A percentile compares a stretch with the other conserved stretches of the same genome.
These are phyloP conservation scores for Apis florea DNA, from an alignment of 1,140 invertebrate genomes.

Conservation along the genomic window DNA sequence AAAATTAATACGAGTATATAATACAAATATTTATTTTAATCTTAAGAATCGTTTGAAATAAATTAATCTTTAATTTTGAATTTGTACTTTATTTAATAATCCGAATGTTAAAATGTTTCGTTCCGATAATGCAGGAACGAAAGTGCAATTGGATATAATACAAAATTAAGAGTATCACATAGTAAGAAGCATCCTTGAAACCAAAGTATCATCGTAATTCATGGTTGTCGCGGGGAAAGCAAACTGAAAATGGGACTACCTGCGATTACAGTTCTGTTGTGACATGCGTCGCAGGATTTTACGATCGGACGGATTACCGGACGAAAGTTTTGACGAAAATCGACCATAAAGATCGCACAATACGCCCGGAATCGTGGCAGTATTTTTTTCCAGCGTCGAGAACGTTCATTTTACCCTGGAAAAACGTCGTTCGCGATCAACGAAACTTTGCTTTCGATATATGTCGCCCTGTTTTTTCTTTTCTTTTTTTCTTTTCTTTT, in stretches of 20 bases:
- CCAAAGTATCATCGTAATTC: background rate
- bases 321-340: slow-evolving; percentile 41
- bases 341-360: slow-evolving; percentile 30
- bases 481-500: background rate
- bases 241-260: slow-evolving; percentile 9
- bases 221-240: background rate
- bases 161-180: background rate
- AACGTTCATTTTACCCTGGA: slow-evolving; percentile 1
- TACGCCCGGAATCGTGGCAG: background rate
- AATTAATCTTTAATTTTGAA: too few relatives aligned
- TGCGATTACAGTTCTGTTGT: slow-evolving; percentile 27
- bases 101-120: too few relatives aligned
- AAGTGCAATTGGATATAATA: too few relatives aligned
- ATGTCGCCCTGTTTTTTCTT: background rate
- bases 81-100: too few relatives aligned
- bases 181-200: background rate
- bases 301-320: slow-evolving; percentile 45
- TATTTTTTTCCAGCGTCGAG: slow-evolving; percentile 26
- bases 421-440: slow-evolving; percentile 1
- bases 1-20: too few relatives aligned
- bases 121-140: accelerated
- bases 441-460: background rate
- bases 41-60: too few relatives aligned
- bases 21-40: too few relatives aligned
- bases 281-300: slow-evolving; percentile 41